These are phyloP conservation scores for Drosophila maculinotata DNA, from an alignment of 2,888 invertebrate species.

Conservation along the genomic window DNA sequence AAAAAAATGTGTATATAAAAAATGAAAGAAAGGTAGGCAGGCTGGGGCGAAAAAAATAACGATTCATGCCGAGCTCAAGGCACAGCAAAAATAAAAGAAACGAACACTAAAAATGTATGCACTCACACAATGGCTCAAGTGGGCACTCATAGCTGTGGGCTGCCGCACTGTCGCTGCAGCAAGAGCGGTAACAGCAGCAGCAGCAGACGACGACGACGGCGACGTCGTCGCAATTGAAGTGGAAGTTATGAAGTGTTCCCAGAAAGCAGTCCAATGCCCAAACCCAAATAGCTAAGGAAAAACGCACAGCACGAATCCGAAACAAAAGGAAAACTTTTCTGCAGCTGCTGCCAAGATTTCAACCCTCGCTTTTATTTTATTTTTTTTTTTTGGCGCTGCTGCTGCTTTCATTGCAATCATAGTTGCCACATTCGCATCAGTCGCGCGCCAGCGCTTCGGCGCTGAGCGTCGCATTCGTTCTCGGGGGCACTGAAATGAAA, in stretches of 20 bases:
- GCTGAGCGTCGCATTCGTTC: constrained; percentile 55
- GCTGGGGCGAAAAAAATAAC: constrained; percentile 21
- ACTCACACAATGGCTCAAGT: constrained; percentile 53
- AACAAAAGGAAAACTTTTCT: constrained; percentile 48
- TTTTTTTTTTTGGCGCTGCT: constrained; percentile 8
- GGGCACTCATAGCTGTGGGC: constrained; percentile 47
- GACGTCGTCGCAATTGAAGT: constrained; percentile 44
- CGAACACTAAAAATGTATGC: constrained; percentile 34
- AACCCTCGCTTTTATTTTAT: constrained; percentile 55
- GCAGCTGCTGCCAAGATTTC: constrained; percentile 50
- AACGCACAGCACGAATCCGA: constrained; percentile 34
- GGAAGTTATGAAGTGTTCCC: constrained; percentile 56
- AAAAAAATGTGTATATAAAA: constrained; percentile 7
- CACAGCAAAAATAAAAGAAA: constrained; percentile 5
- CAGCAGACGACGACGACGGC: constrained; percentile 6
- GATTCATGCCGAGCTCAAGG: constrained; percentile 30
- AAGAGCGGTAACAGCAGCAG: constrained; percentile 10
- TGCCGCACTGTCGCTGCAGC: constrained; percentile 26
- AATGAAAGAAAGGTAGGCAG: constrained; percentile 35
- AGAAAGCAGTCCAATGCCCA: constrained; percentile 33
- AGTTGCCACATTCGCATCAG: constrained; percentile 38
- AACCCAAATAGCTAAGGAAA: constrained; percentile 37
- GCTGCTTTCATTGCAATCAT: constrained; percentile 30
- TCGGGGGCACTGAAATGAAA: not conserved
- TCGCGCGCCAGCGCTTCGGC: constrained; percentile 65